Evolutionary conservation across 2,113 vertebrate species (phyloP).

Genomic region (Datnioides undecimradiatus): DNA sequence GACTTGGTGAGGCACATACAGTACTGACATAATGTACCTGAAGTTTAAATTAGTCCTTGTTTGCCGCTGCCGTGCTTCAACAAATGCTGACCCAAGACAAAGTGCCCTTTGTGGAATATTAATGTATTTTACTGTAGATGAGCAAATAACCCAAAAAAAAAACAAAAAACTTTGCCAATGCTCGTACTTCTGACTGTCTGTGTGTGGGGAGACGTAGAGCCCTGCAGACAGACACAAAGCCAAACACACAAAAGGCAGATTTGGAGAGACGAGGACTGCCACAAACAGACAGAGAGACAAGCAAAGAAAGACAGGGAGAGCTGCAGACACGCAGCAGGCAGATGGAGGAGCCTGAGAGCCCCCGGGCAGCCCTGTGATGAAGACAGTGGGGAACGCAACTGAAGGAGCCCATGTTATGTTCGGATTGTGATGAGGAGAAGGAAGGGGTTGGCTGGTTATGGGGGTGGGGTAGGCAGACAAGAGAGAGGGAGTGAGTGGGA

Average conservation of each 20-base stretch:
- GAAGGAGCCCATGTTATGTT: constrained; percentile 74
- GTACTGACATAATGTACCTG: constrained; percentile 34
- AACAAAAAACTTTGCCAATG: constrained; percentile 33
- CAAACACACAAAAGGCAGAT: constrained; percentile 59
- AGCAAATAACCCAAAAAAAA: constrained; percentile 32
- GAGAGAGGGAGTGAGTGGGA: constrained; percentile 49
- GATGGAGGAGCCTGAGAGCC: constrained; percentile 78
- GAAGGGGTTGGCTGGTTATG: constrained; percentile 46
- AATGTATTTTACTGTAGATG: constrained; percentile 35
- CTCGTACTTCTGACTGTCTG: constrained; percentile 36
- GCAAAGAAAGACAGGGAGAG: constrained; percentile 67
- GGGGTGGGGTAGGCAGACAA: constrained; percentile 49
- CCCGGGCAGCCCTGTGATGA: constrained; percentile 77
- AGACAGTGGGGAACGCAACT: constrained; percentile 76
- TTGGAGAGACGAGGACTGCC: constrained; percentile 62
- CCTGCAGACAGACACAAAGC: constrained; percentile 57
- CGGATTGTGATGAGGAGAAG: constrained; percentile 62
- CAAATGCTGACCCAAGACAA: constrained; percentile 35
- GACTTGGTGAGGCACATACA: constrained; percentile 24
- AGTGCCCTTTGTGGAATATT: constrained; percentile 44
- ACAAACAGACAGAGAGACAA: constrained; percentile 69
- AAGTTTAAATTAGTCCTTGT: constrained; percentile 23
- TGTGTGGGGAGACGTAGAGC: constrained; percentile 30
- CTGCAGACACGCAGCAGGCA: constrained; percentile 74
- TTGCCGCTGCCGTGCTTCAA: constrained; percentile 41